Conservation (phyloP, 2,888 invertebrate species). For the Leptodirus hochenwartii region DNA sequence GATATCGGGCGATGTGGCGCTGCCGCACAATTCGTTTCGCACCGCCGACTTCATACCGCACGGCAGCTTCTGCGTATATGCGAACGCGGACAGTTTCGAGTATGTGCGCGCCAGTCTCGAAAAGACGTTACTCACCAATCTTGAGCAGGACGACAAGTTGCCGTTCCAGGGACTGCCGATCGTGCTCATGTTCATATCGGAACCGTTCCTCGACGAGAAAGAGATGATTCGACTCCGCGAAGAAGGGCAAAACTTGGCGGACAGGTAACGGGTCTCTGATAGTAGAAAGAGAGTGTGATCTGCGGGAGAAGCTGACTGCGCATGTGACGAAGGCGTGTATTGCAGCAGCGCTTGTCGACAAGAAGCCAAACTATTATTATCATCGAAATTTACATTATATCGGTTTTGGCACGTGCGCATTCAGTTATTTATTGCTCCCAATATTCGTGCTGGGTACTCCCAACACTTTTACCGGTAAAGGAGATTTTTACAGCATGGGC, state of each 20-base stretch:
- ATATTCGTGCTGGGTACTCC: too few relatives aligned
- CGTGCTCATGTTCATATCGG: slow-evolving; percentile 79
- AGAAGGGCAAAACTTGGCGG: slow-evolving; percentile 78
- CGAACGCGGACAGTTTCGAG: slow-evolving; percentile 80
- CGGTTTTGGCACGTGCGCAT: too few relatives aligned
- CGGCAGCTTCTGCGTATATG: slow-evolving; percentile 80
- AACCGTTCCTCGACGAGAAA: slow-evolving; percentile 64
- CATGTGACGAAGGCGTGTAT: too few relatives aligned
- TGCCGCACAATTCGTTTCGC: slow-evolving; percentile 62
- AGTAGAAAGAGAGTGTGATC: too few relatives aligned
- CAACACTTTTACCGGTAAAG: too few relatives aligned
- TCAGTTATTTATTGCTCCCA: too few relatives aligned
- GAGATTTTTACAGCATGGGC: too few relatives aligned
- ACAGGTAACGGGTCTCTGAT: slow-evolving; percentile 60
- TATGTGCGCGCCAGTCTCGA: slow-evolving; percentile 82
- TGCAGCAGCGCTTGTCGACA: too few relatives aligned
- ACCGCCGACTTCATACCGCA: slow-evolving; percentile 79
- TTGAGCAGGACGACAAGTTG: slow-evolving; percentile 75
- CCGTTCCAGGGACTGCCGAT: slow-evolving; percentile 77
- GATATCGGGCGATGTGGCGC: slow-evolving; percentile 68
- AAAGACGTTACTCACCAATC: slow-evolving; percentile 73
- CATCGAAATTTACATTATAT: too few relatives aligned
- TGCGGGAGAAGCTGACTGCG: too few relatives aligned
- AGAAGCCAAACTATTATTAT: too few relatives aligned
- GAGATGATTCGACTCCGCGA: slow-evolving; percentile 71